Percentiles rank a stretch among this genome's conserved stretches.
These are phyloP conservation scores for Darwinula stevensoni DNA, from an alignment of 2,888 invertebrate genomes.

Conservation along the genomic window DNA sequence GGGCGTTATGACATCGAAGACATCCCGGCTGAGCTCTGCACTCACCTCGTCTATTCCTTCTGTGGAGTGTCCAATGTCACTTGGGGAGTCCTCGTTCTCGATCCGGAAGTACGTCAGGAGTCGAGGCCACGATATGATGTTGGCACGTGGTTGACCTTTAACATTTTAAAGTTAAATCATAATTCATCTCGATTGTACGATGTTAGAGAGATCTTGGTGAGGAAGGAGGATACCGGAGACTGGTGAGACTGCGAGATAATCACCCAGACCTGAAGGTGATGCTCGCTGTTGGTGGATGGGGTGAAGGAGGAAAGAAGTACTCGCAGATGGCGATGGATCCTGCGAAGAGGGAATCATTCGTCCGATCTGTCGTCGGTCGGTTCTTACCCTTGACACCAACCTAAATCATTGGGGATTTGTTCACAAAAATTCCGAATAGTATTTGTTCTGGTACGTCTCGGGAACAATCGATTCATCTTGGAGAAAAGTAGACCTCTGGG, in stretches of 20 bases:
- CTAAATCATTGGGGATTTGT: too few species aligned
- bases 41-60: constrained; percentile 63
- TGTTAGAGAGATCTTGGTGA: constrained; percentile 4
- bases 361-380: constrained; percentile 37
- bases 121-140: not conserved
- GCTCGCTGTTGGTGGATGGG: constrained; percentile 70
- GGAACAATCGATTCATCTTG: too few species aligned
- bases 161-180: too few species aligned
- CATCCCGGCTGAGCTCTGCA: constrained; percentile 48
- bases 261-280: constrained; percentile 41
- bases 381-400: constrained; percentile 3
- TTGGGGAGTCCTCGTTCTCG: constrained; percentile 45
- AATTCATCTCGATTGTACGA: too few species aligned
- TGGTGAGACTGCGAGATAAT: constrained; percentile 34
- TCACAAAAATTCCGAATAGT: too few species aligned
- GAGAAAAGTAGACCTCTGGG: too few species aligned
- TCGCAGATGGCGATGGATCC: constrained; percentile 45
- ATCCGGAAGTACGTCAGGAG: constrained; percentile 31
- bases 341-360: constrained; percentile 33
- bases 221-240: constrained; percentile 42
- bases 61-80: constrained; percentile 48
- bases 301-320: constrained; percentile 60
- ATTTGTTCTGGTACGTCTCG: too few species aligned
- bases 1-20: constrained; percentile 58
- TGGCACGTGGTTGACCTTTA: too few species aligned